Conservation (phyloP, 2,888 invertebrate genomes). For the Argyra leucocephala region DNA sequence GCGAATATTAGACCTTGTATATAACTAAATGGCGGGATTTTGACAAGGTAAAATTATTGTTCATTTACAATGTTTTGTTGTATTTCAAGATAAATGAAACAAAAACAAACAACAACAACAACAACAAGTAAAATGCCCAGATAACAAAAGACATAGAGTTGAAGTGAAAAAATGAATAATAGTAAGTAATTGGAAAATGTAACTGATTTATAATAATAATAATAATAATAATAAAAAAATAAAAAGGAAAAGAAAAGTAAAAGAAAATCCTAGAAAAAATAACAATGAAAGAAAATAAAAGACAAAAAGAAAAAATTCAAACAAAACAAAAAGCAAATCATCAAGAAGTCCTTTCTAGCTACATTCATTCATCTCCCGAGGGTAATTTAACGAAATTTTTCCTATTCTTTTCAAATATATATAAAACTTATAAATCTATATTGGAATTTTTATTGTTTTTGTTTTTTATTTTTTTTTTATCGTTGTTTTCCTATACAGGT, state of each 20-base stretch:
- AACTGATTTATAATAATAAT: background rate
- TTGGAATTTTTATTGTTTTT: background rate
- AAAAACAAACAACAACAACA: too few relatives aligned
- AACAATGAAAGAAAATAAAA: background rate
- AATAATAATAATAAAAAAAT: background rate
- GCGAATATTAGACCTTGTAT: background rate
- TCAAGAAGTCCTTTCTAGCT: background rate
- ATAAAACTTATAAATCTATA: background rate
- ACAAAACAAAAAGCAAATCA: background rate
- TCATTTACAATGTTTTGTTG: background rate
- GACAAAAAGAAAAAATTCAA: background rate
- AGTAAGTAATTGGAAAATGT: constrained; percentile 1
- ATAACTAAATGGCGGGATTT: background rate
- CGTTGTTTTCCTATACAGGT: too few relatives aligned
- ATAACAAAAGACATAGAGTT: too few relatives aligned
- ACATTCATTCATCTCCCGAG: background rate
- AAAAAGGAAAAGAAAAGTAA: background rate
- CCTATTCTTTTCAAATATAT: background rate
- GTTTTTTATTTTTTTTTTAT: too few relatives aligned
- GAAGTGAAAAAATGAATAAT: background rate
- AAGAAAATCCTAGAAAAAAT: background rate
- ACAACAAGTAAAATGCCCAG: too few relatives aligned
- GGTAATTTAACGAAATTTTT: background rate
- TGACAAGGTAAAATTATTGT: background rate
- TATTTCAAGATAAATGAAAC: background rate